Evolutionary conservation across 2,113 vertebrate species (phyloP), one percentile per base, ranked within the genome.

Genomic region (Megatriorchis doriae): DNA sequence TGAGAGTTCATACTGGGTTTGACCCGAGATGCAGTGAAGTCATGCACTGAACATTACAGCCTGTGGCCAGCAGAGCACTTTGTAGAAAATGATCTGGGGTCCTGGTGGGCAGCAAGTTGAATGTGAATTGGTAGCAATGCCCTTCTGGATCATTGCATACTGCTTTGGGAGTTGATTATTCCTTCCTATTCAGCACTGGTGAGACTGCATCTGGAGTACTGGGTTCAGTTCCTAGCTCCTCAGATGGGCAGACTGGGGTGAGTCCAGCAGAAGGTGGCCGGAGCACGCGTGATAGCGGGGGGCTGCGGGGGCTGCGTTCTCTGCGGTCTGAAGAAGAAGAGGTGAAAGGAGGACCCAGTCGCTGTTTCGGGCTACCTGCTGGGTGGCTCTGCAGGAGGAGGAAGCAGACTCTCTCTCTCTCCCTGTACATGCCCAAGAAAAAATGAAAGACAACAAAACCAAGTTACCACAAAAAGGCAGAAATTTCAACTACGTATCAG

Each of bases 271-370:
- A 31, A 70, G 47, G 40, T 0, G 1, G 9, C 20, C 13, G 10
- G 40, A n/a, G 40, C 16, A 6, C 0, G 3, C 26, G 43, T 25
- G 5, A 0, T 7, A 14, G 58, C 0, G 1, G 29, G 58, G 27
- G 45, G 25, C 63, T n/a, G 42, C 0, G 4, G 56, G 65, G 31
- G 6, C 42, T 26, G 31, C 11, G 26, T 4, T 31, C 15, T 34
- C 38, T 13, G 3, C 34, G 2, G 29, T 6, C 29, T 11, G 48
- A 12, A 25, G 34, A 34, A 22, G 42, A 65, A 43, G 8, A 29
- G 38, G 6, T 23, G 34, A 10, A 26, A 34, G 77, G 31, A 56
- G 29, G 34, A 34, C 5, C 11, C 13, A 25, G 6, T 20, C 0
- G 8, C 38, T 59, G 29, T 22, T 52, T 7, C 43, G 52, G 43